Conservation (phyloP, 2,113 vertebrate species). For the Ammodytes marinus region DNA sequence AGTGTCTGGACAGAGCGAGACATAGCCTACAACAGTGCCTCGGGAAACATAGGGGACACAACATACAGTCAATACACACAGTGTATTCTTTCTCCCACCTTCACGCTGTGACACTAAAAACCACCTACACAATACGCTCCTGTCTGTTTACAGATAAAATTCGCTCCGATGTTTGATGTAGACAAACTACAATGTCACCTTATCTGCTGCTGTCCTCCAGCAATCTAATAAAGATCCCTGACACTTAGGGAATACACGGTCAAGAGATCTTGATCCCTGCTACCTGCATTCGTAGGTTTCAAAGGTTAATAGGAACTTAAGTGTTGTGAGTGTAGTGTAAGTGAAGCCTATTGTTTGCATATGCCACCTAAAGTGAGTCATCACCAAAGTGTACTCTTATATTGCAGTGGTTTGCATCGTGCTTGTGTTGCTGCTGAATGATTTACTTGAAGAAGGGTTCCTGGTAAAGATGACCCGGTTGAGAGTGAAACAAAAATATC, state of each 20-base stretch:
- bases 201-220: constrained; percentile 2
- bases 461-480: not conserved
- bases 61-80: not conserved
- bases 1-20: constrained; percentile 45
- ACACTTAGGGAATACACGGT: not conserved
- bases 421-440: constrained; percentile 4
- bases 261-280: rapidly evolving
- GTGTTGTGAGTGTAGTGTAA: not conserved
- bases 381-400: not conserved
- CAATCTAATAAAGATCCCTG: not conserved
- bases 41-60: constrained; percentile 5
- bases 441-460: not conserved
- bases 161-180: constrained; percentile 1
- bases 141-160: too few relatives aligned
- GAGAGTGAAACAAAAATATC: not conserved
- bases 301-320: not conserved
- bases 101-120: not conserved
- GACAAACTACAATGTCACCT: not conserved
- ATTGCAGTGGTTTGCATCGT: not conserved
- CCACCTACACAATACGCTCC: not conserved
- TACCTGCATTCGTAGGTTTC: not conserved
- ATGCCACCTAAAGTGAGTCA: not conserved
- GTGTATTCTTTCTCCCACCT: not conserved
- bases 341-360: not conserved
- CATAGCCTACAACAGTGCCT: not conserved